phyloP scores from a whole-genome alignment of 2,113 vertebrate species.

The Neotragus pygmaeus region DNA sequence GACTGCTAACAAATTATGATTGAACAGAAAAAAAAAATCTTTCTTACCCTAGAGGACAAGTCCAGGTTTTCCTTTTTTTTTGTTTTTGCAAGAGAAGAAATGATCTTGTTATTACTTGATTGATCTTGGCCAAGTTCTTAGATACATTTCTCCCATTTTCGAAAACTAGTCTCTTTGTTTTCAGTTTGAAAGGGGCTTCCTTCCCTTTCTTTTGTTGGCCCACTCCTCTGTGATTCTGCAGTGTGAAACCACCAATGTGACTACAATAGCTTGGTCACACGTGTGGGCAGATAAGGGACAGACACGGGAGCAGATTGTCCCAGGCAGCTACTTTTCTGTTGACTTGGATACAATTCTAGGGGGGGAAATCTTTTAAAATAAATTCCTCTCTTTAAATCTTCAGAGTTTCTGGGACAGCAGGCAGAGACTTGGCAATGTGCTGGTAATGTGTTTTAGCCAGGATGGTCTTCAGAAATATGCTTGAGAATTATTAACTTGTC shows the following conservation, averaged over 20 bases:
- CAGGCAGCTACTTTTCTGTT: slow-evolving; percentile 74
- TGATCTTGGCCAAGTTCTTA: slow-evolving; percentile 32
- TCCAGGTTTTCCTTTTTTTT: slow-evolving; percentile 11
- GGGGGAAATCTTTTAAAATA: slow-evolving; percentile 69
- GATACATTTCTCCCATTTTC: neutral
- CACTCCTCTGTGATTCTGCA: slow-evolving; percentile 22
- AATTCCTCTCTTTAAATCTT: slow-evolving; percentile 74
- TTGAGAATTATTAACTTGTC: slow-evolving; percentile 78
- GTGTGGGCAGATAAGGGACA: slow-evolving; percentile 65
- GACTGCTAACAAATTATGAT: neutral
- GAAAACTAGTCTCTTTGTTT: slow-evolving; percentile 53
- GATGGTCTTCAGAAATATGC: slow-evolving; percentile 76
- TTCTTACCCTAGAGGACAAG: neutral
- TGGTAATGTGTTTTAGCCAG: slow-evolving; percentile 75
- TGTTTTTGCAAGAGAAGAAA: slow-evolving; percentile 36
- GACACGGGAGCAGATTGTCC: slow-evolving; percentile 74
- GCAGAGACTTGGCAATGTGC: slow-evolving; percentile 73
- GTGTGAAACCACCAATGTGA: slow-evolving; percentile 23
- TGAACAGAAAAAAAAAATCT: neutral
- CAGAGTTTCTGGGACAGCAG: slow-evolving; percentile 77
- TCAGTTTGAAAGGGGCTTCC: slow-evolving; percentile 3
- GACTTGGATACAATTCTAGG: slow-evolving; percentile 72
- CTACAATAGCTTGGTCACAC: slow-evolving; percentile 54
- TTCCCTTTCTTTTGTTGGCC: slow-evolving; percentile 56
- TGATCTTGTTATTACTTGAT: slow-evolving; percentile 44